These are phyloP conservation scores for Drosophila limbata DNA, from an alignment of 2,888 invertebrate genomes.

Conservation along the genomic window DNA sequence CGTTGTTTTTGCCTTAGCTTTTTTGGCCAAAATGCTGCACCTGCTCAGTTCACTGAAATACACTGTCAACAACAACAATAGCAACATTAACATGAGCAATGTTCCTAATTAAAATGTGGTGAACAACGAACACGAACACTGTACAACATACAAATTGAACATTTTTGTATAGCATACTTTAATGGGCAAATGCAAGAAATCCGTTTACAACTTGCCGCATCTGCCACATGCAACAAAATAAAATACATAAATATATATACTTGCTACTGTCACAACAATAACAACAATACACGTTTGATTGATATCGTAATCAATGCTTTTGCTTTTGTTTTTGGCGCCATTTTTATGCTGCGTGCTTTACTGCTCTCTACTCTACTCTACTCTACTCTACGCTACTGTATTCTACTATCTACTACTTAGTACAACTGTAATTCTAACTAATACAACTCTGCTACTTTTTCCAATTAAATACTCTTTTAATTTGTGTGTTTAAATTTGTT, in stretches of 20 bases:
- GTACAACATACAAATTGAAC: slow-evolving; percentile 53
- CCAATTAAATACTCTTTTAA: slow-evolving; percentile 32
- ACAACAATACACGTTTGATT: slow-evolving; percentile 58
- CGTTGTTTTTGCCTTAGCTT: slow-evolving; percentile 52
- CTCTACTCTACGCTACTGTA: slow-evolving; percentile 34
- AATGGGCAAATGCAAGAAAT: slow-evolving; percentile 60
- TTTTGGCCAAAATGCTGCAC: slow-evolving; percentile 46
- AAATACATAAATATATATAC: slow-evolving; percentile 8
- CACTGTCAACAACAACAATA: slow-evolving; percentile 29
- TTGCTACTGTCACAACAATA: slow-evolving; percentile 18
- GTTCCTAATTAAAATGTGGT: slow-evolving; percentile 45
- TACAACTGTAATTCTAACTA: slow-evolving; percentile 32
- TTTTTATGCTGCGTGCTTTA: slow-evolving; percentile 66
- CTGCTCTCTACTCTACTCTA: slow-evolving; percentile 45
- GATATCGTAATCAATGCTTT: slow-evolving; percentile 76
- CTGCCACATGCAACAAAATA: slow-evolving; percentile 24
- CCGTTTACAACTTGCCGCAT: slow-evolving; percentile 40
- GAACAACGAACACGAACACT: slow-evolving; percentile 70
- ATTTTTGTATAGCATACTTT: slow-evolving; percentile 73
- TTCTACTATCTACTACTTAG: slow-evolving; percentile 21
- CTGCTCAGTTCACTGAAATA: slow-evolving; percentile 22
- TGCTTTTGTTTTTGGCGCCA: slow-evolving; percentile 67
- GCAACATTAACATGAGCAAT: slow-evolving; percentile 23
- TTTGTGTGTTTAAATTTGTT: slow-evolving; percentile 34
- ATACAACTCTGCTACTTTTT: slow-evolving; percentile 51